Evolutionary conservation across 2,113 vertebrate genomes (phyloP).

Genomic region (Apistogramma diplotaenia): DNA sequence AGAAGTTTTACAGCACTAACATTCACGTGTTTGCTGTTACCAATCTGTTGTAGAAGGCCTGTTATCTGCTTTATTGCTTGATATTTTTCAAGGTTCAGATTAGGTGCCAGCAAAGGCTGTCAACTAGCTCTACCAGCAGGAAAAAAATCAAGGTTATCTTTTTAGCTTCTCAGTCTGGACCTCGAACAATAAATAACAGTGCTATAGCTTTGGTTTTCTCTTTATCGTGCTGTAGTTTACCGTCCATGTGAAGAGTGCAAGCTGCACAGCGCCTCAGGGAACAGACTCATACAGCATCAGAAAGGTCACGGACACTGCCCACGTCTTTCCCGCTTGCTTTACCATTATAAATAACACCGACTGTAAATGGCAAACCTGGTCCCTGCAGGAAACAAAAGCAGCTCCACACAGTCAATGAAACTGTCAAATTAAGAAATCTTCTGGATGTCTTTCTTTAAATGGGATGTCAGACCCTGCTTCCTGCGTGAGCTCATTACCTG

Average conservation of each 20-base stretch:
- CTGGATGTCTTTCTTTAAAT: background rate
- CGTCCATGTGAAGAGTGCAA: background rate
- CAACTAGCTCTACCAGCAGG: background rate
- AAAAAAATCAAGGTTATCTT: background rate
- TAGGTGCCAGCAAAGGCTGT: background rate
- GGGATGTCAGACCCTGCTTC: background rate
- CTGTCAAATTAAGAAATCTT: background rate
- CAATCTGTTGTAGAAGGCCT: background rate
- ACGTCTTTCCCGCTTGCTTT: constrained; percentile 14
- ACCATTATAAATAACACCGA: background rate
- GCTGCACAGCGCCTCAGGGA: background rate
- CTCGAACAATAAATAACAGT: background rate
- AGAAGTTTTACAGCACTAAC: background rate
- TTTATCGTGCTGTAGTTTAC: background rate
- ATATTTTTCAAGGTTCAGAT: background rate
- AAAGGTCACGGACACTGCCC: constrained; percentile 34
- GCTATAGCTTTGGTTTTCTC: background rate
- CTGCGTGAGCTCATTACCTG: background rate
- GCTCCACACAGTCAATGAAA: background rate
- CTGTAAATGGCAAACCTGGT: background rate
- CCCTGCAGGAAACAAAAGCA: background rate
- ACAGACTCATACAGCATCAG: constrained; percentile 5
- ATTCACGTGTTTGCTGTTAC: background rate
- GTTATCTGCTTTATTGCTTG: accelerated
- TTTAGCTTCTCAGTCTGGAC: background rate